Conservation (phyloP, 2,888 invertebrate species). For the Sclerodermus sp. region DNA sequence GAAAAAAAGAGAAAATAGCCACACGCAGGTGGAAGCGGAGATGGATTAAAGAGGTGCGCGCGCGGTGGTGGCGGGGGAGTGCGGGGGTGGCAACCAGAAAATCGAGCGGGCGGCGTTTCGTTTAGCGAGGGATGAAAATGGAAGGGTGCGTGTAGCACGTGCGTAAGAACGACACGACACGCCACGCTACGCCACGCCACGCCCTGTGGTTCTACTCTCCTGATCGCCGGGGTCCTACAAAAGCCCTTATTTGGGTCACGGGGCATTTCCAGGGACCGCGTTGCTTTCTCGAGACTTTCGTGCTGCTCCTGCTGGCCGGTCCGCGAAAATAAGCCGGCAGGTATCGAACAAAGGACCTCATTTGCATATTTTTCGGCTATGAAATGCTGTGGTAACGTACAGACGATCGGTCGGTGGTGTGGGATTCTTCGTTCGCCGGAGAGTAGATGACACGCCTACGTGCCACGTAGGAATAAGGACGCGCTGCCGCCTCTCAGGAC, state of each 20-base stretch:
- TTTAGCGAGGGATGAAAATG: neutral
- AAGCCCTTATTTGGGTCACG: slow-evolving; percentile 58
- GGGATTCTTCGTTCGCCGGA: too few species aligned
- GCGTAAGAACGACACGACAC: slow-evolving; percentile 25
- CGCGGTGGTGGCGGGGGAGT: too few species aligned
- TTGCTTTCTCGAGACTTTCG: slow-evolving; percentile 29
- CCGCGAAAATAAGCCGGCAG: slow-evolving; percentile 55
- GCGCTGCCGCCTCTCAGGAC: slow-evolving; percentile 7
- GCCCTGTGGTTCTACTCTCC: slow-evolving; percentile 43
- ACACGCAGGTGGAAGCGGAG: too few species aligned
- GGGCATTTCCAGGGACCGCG: slow-evolving; percentile 41
- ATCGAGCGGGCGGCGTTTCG: too few species aligned
- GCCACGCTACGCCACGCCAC: slow-evolving; percentile 7
- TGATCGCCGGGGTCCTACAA: slow-evolving; percentile 54
- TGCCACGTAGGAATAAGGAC: too few species aligned
- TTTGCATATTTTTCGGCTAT: slow-evolving; percentile 49
- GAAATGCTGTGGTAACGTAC: too few species aligned
- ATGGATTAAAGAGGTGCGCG: too few species aligned
- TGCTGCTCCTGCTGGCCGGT: slow-evolving; percentile 42
- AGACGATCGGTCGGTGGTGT: too few species aligned
- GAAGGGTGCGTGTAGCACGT: slow-evolving; percentile 22
- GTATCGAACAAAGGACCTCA: slow-evolving; percentile 57
- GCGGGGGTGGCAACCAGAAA: too few species aligned
- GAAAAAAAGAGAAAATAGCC: too few species aligned
- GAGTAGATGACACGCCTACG: too few species aligned